Percentiles rank a stretch among this genome's conserved stretches.
phyloP scores from a whole-genome alignment of 2,888 invertebrate genomes.

The Norana najaformis region DNA sequence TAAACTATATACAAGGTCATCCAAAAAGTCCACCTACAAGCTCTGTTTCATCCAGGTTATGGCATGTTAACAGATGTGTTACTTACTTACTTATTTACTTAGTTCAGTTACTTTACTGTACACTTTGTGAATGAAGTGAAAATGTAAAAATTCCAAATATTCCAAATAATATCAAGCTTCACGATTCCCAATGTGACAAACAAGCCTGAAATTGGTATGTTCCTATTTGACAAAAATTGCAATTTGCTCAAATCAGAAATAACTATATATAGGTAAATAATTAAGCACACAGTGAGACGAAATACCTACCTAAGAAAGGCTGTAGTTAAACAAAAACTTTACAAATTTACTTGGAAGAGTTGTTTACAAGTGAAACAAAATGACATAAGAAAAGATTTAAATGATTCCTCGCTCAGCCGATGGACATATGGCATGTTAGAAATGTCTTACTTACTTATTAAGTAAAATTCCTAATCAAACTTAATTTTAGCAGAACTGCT shows the following conservation, averaged over 20 bases:
- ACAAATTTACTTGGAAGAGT: too few relatives aligned
- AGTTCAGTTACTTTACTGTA: background rate
- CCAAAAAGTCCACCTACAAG: background rate
- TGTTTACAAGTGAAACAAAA: background rate
- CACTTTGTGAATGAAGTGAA: background rate
- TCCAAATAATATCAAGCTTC: background rate
- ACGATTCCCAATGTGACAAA: background rate
- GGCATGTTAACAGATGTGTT: too few relatives aligned
- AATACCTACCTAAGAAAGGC: background rate
- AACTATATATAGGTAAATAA: background rate
- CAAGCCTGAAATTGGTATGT: background rate
- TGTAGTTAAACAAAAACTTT: too few relatives aligned
- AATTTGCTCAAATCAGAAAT: background rate
- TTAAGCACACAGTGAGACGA: background rate
- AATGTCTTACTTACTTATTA: too few relatives aligned
- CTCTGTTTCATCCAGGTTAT: background rate
- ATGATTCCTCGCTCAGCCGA: too few relatives aligned
- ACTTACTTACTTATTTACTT: too few relatives aligned
- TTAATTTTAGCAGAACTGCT: background rate
- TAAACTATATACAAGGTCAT: background rate
- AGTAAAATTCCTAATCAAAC: background rate
- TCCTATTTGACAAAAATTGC: background rate
- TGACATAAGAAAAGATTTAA: too few relatives aligned
- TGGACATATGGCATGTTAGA: too few relatives aligned
- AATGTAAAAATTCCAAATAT: background rate